phyloP scores from a whole-genome alignment of 2,797 vertebrate genomes.

The Nannoperca australis region DNA sequence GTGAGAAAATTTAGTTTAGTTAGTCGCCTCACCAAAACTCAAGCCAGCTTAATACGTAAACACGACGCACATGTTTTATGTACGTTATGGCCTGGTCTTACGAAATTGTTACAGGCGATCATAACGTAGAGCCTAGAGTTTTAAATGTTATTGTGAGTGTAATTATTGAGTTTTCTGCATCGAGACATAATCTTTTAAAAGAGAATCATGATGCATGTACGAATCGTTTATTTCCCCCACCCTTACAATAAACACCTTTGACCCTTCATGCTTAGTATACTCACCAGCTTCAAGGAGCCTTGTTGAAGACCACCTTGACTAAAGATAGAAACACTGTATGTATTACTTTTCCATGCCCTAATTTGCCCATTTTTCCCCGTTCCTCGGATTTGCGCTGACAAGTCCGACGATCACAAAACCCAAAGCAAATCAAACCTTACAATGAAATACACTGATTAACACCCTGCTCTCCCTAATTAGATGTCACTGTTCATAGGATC shows the following conservation, averaged over 20 bases:
- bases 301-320: slow-evolving; percentile 24
- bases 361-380: slow-evolving; percentile 17
- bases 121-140: no score
- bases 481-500: slow-evolving; percentile 45
- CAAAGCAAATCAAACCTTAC: slow-evolving; percentile 40
- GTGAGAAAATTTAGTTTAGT: no score
- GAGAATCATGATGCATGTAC: no score
- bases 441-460: slow-evolving; percentile 27
- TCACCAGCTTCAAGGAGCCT: not conserved
- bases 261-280: slow-evolving; percentile 16
- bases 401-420: slow-evolving; percentile 30
- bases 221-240: no score
- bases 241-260: not conserved
- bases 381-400: slow-evolving; percentile 38
- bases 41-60: no score
- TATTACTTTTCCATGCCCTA: slow-evolving; percentile 13
- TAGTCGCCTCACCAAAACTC: no score
- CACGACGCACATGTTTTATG: no score
- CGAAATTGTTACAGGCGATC: no score
- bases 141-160: no score
- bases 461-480: slow-evolving; percentile 40
- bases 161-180: no score
- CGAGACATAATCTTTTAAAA: no score
- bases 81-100: no score
- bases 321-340: slow-evolving; percentile 1